Evolutionary conservation across 2,797 vertebrate genomes (phyloP).

Genomic region (Lithobates pipiens): DNA sequence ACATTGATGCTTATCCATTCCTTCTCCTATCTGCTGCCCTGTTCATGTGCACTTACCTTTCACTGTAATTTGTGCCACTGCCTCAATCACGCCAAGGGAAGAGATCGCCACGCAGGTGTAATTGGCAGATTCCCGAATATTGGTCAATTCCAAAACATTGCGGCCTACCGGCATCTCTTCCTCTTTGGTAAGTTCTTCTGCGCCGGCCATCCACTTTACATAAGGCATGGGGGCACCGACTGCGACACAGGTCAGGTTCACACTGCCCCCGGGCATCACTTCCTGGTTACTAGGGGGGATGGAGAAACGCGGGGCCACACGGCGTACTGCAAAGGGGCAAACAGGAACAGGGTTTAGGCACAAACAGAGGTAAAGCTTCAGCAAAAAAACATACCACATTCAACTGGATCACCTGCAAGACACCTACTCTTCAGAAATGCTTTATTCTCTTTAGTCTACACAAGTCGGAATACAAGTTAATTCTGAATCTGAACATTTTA

Average conservation of each 20-base stretch:
- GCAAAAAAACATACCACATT: background rate
- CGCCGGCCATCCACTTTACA: slow-evolving; percentile 92
- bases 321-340: slow-evolving; percentile 87
- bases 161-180: slow-evolving; percentile 94
- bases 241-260: slow-evolving; percentile 96
- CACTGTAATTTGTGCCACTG: slow-evolving; percentile 91
- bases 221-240: slow-evolving; percentile 97
- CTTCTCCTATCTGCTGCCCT: background rate
- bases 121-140: slow-evolving; percentile 90
- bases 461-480: no score
- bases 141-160: slow-evolving; percentile 91
- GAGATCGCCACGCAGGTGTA: slow-evolving; percentile 98
- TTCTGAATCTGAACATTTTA: no score
- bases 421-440: no score
- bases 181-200: slow-evolving; percentile 89
- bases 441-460: no score
- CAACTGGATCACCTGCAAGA: no score
- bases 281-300: slow-evolving; percentile 96
- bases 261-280: slow-evolving; percentile 95
- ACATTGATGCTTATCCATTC: background rate
- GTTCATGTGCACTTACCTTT: slow-evolving; percentile 84
- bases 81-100: slow-evolving; percentile 92
- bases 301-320: slow-evolving; percentile 97
- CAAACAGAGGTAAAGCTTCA: background rate
- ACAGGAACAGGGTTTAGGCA: slow-evolving; percentile 54